phyloP scores from a whole-genome alignment of 2,888 invertebrate genomes.

The Alentia gelatinosa region DNA sequence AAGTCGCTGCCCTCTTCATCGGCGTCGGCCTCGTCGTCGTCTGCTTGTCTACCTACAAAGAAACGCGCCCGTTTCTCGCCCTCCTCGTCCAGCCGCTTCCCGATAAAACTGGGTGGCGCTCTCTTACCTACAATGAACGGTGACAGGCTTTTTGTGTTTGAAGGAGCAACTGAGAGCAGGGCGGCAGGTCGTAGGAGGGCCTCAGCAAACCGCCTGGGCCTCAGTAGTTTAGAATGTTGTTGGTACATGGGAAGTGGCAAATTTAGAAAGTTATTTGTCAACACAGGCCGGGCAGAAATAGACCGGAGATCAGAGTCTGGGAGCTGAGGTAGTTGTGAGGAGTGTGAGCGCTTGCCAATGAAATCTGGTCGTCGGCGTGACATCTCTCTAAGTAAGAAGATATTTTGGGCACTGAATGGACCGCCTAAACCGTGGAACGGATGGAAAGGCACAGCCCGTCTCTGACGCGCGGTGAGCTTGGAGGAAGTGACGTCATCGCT shows the following conservation, averaged over 20 bases:
- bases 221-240: constrained; percentile 5
- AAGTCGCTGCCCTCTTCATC: not conserved
- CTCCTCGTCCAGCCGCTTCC: constrained; percentile 25
- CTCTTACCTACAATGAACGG: constrained; percentile 41
- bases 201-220: not conserved
- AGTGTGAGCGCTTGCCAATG: constrained; percentile 49
- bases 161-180: constrained; percentile 36
- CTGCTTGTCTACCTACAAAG: constrained; percentile 51
- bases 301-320: not conserved
- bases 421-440: constrained; percentile 55
- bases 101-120: constrained; percentile 44
- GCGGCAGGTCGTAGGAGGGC: not conserved
- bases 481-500: constrained; percentile 50
- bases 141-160: constrained; percentile 19
- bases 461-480: constrained; percentile 33
- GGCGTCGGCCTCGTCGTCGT: not conserved
- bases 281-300: not conserved
- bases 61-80: constrained; percentile 50
- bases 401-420: constrained; percentile 23
- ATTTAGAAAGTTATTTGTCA: not conserved
- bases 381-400: constrained; percentile 46
- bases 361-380: constrained; percentile 54
- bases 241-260: constrained; percentile 30
- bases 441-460: constrained; percentile 53
- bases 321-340: not conserved